Evolutionary conservation across 2,888 invertebrate genomes (phyloP).

Genomic region (Timandra comae): DNA sequence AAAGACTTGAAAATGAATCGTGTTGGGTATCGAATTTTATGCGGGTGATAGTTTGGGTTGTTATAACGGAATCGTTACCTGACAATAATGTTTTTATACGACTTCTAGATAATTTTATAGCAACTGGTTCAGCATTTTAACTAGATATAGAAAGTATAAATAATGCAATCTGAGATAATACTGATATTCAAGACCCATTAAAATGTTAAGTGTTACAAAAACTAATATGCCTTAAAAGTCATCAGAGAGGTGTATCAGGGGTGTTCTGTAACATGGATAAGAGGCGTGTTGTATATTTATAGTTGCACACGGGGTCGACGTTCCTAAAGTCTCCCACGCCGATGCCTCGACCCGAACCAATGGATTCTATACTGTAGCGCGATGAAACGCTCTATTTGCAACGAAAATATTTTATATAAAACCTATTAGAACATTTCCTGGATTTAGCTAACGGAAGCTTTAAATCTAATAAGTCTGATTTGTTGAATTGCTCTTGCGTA

Average conservation of each 20-base stretch:
- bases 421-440: slow-evolving; percentile 1
- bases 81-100: slow-evolving; percentile 4
- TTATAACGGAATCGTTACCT: slow-evolving; percentile 24
- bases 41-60: slow-evolving; percentile 15
- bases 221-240: slow-evolving; percentile 19
- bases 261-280: slow-evolving; percentile 51
- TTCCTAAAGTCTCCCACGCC: slow-evolving; percentile 67
- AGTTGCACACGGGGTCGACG: slow-evolving; percentile 69
- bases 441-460: slow-evolving; percentile 7
- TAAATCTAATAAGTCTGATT: slow-evolving; percentile 1
- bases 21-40: slow-evolving; percentile 25
- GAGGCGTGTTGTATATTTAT: slow-evolving; percentile 61
- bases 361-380: slow-evolving; percentile 44
- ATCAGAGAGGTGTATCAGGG: slow-evolving; percentile 32
- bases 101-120: too few species aligned
- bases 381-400: slow-evolving; percentile 29
- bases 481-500: too few species aligned
- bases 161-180: too few species aligned
- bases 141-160: too few species aligned
- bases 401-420: slow-evolving; percentile 15
- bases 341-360: slow-evolving; percentile 36
- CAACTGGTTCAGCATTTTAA: too few species aligned
- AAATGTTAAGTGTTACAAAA: slow-evolving; percentile 12
- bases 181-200: neutral
- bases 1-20: slow-evolving; percentile 24